Base-by-base conservation (phyloP, 2,888 invertebrate genomes). In the Euzetes globulus region DNA sequence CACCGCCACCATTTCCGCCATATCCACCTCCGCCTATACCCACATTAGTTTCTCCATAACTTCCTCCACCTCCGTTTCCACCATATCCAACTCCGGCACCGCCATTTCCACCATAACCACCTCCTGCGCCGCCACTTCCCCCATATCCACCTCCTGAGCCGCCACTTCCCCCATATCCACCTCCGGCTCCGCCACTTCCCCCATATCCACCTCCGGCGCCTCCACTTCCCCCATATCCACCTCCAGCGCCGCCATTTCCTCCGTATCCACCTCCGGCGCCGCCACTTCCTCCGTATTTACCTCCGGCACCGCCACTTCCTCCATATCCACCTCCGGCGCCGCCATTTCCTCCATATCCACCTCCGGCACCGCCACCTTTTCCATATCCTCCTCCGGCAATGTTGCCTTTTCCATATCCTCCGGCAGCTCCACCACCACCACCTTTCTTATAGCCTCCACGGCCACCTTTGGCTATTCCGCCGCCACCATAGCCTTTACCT, bases 11-110 rank as follows among this genome's bases (percentile, higher is more conserved):
- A 1, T 60, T 55, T 63, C 75, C 70, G 0, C 22, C 47, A 41
- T 37, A 11, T n/a, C 72, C 72, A 1, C 29, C 27, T 17, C 25
- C 63, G 13, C 33, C 55, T 7, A 22, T 22, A 6, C 72, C 72
- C 0, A 22, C 25, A 15, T 22, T n/a, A 7, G 41, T 19, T 22
- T 11, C 50, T 17, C 74, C 71, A 0, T 47, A 29, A 11, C 55
- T 45, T 4, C n/a, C 71, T 33, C 55, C 75, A 7, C 58, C 58
- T 27, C 27, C 58, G n/a, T 50, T n/a, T 50, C 50, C 50, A 50
- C 55, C 72, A 6, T 27, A 25, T 9, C 58, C 60, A 55, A 41
- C 17, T 15, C 72, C 41, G 1, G 33, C 72, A n/a, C 45, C 73
- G 29, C 63, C 22, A 45, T n/a, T 50, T 17, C 60, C 55, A 5